These are phyloP conservation scores for Vicugna pacos DNA, from an alignment of 2,113 vertebrate species.

Conservation along the genomic window DNA sequence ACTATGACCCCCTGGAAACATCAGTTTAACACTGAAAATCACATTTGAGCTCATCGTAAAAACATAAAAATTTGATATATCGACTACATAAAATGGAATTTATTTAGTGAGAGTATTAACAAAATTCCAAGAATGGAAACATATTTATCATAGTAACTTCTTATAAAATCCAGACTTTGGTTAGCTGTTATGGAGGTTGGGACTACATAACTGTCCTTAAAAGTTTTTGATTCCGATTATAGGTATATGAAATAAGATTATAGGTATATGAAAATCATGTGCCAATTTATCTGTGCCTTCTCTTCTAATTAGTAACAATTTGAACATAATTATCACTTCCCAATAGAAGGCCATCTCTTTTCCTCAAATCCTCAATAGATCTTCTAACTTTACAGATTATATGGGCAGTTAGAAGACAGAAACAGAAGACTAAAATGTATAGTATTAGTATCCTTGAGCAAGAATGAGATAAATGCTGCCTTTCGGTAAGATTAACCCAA, in stretches of 20 bases:
- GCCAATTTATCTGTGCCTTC: background rate
- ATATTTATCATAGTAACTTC: constrained; percentile 13
- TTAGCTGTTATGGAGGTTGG: constrained; percentile 1
- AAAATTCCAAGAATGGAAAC: background rate
- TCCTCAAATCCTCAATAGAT: background rate
- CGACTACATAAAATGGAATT: background rate
- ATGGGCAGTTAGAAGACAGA: background rate
- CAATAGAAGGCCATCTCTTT: background rate
- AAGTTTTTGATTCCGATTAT: constrained; percentile 41
- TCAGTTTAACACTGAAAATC: constrained; percentile 26
- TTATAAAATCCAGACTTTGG: background rate
- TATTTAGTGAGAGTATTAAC: background rate
- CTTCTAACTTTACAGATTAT: background rate
- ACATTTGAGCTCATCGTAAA: constrained; percentile 24
- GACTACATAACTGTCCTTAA: background rate
- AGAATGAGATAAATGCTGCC: background rate
- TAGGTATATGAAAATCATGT: background rate
- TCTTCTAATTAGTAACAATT: background rate
- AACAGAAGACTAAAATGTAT: background rate
- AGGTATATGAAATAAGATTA: background rate
- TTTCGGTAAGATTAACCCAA: background rate
- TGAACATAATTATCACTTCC: constrained; percentile 17
- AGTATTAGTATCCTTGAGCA: background rate
- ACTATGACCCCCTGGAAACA: background rate
- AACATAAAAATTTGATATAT: background rate